Conservation (phyloP, 1,140 invertebrate genomes). For the Papilio polyxenes region DNA sequence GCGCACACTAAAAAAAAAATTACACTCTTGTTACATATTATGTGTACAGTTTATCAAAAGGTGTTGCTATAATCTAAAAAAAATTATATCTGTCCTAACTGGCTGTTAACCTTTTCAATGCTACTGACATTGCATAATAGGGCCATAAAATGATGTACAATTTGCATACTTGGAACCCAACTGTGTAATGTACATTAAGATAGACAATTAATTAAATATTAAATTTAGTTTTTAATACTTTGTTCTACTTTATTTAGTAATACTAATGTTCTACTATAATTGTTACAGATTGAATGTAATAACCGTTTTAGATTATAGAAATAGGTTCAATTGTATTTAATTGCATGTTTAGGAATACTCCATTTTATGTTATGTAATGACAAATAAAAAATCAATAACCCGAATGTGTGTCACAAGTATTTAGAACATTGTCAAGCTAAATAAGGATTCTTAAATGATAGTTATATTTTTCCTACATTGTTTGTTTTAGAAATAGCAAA, state of each 20-base stretch:
- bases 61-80: neutral
- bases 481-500: neutral
- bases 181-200: too few species aligned
- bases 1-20: conserved; percentile 83
- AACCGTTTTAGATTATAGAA: neutral
- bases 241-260: too few species aligned
- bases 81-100: too few species aligned
- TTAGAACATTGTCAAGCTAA: neutral
- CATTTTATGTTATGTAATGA: neutral
- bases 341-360: neutral
- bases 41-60: neutral
- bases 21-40: neutral
- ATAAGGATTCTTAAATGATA: neutral
- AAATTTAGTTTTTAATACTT: too few species aligned
- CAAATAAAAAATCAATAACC: neutral
- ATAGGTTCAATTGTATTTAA: neutral
- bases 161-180: too few species aligned
- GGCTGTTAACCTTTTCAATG: neutral
- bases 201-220: too few species aligned
- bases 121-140: neutral
- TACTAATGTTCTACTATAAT: too few species aligned
- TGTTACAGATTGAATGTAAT: too few species aligned
- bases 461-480: neutral
- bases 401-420: neutral
- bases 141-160: neutral